phyloP scores from a whole-genome alignment of 2,113 vertebrate genomes.

The Petroica traversi region DNA sequence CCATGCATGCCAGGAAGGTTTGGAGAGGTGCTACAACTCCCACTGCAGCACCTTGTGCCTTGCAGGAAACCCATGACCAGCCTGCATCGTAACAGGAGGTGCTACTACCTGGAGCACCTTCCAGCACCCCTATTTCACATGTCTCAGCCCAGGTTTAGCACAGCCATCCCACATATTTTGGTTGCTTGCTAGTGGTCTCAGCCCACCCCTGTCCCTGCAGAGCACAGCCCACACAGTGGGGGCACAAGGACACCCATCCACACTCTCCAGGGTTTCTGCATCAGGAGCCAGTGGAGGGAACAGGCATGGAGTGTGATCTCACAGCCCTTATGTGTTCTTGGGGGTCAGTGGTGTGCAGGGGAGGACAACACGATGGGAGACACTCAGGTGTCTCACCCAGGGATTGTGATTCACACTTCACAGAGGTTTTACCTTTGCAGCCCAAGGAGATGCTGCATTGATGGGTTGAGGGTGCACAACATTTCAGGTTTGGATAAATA shows the following conservation, averaged over 20 bases:
- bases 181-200: neutral
- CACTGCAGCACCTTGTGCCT: too few species aligned
- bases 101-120: neutral
- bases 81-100: rapidly evolving
- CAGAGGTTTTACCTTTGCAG: neutral
- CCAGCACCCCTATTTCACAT: neutral
- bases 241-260: neutral
- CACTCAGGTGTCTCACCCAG: neutral
- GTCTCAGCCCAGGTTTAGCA: neutral
- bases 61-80: neutral
- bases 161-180: rapidly evolving
- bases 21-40: neutral
- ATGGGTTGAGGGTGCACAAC: neutral
- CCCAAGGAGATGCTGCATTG: neutral
- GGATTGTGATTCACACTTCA: neutral
- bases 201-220: neutral
- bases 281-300: neutral
- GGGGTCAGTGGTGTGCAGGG: neutral
- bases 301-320: rapidly evolving
- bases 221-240: rapidly evolving
- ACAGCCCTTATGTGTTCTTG: rapidly evolving
- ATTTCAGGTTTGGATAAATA: neutral
- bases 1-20: rapidly evolving
- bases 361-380: neutral
- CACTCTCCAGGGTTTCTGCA: neutral